Base-by-base conservation (phyloP, 92 coral and sea anemone species). In the Virgularia gustaviana region DNA sequence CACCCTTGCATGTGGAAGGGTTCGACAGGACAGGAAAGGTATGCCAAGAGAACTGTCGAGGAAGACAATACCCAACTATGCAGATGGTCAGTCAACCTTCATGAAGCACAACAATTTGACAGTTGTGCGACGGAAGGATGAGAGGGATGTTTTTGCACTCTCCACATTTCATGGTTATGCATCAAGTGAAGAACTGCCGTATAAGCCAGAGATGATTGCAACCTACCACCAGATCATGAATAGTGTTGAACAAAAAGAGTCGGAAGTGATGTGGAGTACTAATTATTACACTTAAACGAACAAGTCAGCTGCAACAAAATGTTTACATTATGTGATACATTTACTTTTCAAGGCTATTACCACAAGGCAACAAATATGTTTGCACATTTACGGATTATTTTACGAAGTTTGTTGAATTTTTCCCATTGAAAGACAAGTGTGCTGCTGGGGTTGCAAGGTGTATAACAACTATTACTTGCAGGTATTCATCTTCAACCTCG, bases 81-180 rank as follows among this genome's bases (percentile, higher is more conserved):
- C 32, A 0, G 34, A 33, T 45, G 74, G 81, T 36, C 80, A 76
- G 22, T 61, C 75, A 45, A 41, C 63, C 2, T 66, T 65, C 52
- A 65, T 76, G 1, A 70, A 78, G 28, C 61, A 78, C 27, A 63
- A 60, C 2, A 52, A 70, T 37, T 18, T 83, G 49, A 79, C 76
- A 20, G 76, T 49, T 33, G 81, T 64, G 2, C 41, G 64, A 38
- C 79, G 85, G 85, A 84, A 84, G 62, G 85, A 79, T 49, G 79
- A 79, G 56, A 73, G 73, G 59, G 84, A 83, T 79, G 84, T 72
- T 6, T 83, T 64, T 74, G 84, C 88, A 36, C 77, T 83, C 18
- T 49, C 85, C 15, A 72, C 88, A 15, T 37, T 73, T 33, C 88
- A 79, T 79, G 81, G 85, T n/a, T 57, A 79, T 74, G 75, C 83